Base-by-base conservation (phyloP, 2,888 invertebrate species). In the Catocala nupta region DNA sequence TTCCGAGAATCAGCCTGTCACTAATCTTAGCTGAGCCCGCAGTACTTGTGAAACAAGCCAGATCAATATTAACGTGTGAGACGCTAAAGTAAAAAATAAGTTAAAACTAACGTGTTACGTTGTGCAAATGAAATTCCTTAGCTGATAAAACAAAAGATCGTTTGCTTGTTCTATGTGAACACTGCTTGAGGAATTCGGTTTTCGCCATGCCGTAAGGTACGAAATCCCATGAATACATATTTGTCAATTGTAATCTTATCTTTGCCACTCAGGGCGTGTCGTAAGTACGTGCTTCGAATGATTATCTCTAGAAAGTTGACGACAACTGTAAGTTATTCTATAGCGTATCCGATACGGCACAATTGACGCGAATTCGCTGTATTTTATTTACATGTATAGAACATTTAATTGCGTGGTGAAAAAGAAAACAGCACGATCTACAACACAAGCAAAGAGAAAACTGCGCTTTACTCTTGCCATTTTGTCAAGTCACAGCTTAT, bases 271-370 rank as follows among this genome's bases (percentile, higher is more conserved):
- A 71, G 79, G 78, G 81, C 78, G 82, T 86, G 86, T 82, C 80
- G 81, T 73, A 81, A 84, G 82, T 85, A 85, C 90, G 90, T 91
- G 90, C 78, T 75, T 71, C 55, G 88, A 85, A 88, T 92, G 74
- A 78, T 80, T 83, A 84, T 81, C 82, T 82, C 80, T 89, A 86
- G 93, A 93, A 92, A 93, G 93, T 89, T 71, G 73, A 73, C 77
- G 65, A 78, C 80, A 68, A 71, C 70, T 61, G 66, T 76, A 68
- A 77, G 78, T 82, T 86, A 78, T 79, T 66, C 74, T 45, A 63
- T 53, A 13, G 58, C 60, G 61, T 52, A 44, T 51, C 48, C 48
- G 55, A 69, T 73, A 67, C 63, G 71, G 67, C 47, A 57, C 16
- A 58, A 52, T 59, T 69, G 70, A 80, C 84, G 84, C 86, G 86